Evolutionary conservation across 2,888 invertebrate genomes (phyloP).

Genomic region (Ernsta delagoae): DNA sequence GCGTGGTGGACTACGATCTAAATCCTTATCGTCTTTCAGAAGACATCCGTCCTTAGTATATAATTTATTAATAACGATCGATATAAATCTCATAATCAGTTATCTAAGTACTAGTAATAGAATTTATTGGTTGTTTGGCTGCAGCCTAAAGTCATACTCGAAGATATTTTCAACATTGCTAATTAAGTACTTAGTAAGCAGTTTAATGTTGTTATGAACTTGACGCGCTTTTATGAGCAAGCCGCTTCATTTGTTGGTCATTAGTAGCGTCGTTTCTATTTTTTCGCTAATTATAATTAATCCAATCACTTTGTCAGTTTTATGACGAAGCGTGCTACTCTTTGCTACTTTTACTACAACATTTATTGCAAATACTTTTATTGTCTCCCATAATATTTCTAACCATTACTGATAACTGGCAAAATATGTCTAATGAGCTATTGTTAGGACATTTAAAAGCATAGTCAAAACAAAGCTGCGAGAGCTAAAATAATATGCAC

Average conservation of each 20-base stretch:
- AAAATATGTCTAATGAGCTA: slow-evolving; percentile 63
- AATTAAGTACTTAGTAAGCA: slow-evolving; percentile 32
- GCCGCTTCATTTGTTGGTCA: slow-evolving; percentile 37
- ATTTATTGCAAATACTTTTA: neutral
- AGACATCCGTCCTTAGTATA: no score
- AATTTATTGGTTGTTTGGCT: neutral
- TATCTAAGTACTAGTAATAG: no score
- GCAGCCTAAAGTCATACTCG: slow-evolving; percentile 40
- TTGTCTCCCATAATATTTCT: slow-evolving; percentile 38
- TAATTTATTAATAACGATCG: no score
- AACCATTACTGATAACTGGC: slow-evolving; percentile 56
- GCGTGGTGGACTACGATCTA: no score
- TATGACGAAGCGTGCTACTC: slow-evolving; percentile 18
- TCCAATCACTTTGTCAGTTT: slow-evolving; percentile 20
- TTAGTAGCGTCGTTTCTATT: slow-evolving; percentile 19
- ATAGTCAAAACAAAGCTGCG: slow-evolving; percentile 59
- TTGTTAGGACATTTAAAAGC: slow-evolving; percentile 75
- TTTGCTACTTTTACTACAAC: neutral
- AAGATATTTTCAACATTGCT: slow-evolving; percentile 46
- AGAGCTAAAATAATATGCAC: slow-evolving; percentile 59
- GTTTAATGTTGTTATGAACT: slow-evolving; percentile 46
- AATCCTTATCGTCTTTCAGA: no score
- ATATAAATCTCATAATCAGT: no score
- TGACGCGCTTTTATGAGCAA: slow-evolving; percentile 44
- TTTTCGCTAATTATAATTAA: slow-evolving; percentile 26